Conservation (phyloP, 1,140 invertebrate genomes). For the Habropoda laboriosa region DNA sequence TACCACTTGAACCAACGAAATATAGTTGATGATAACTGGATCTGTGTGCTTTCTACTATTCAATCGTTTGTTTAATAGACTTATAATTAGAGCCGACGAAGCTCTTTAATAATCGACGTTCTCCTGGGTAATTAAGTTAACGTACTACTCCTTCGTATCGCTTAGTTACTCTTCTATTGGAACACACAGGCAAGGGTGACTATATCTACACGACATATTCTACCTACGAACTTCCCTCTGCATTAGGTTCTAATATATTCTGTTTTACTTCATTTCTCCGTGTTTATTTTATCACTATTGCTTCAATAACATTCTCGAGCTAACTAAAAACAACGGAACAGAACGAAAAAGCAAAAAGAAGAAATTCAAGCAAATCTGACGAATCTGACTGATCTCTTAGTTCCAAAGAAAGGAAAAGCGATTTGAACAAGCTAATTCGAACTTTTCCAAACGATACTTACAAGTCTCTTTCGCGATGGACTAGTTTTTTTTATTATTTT, state of each 20-base stretch:
- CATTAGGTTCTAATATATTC: constrained; percentile 37
- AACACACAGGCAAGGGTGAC: constrained; percentile 47
- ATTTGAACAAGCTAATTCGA: neutral
- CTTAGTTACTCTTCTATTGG: constrained; percentile 38
- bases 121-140: constrained; percentile 28
- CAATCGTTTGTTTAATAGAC: neutral
- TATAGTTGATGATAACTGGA: neutral
- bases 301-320: constrained; percentile 30
- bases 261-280: constrained; percentile 19
- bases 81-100: neutral
- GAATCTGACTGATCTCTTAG: neutral
- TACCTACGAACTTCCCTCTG: constrained; percentile 12
- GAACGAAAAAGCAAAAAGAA: neutral
- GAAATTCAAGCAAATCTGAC: neutral
- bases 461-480: neutral
- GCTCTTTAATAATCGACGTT: constrained; percentile 24
- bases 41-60: neutral
- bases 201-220: constrained; percentile 48
- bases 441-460: neutral
- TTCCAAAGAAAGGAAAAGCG: neutral
- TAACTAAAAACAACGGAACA: neutral
- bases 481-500: neutral
- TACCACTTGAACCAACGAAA: neutral
- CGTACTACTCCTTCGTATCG: neutral
- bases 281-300: constrained; percentile 3